Percentiles rank a stretch among this genome's conserved stretches.
Conservation (phyloP, 2,888 invertebrate species). For the Amphipyra tragopoginis region DNA sequence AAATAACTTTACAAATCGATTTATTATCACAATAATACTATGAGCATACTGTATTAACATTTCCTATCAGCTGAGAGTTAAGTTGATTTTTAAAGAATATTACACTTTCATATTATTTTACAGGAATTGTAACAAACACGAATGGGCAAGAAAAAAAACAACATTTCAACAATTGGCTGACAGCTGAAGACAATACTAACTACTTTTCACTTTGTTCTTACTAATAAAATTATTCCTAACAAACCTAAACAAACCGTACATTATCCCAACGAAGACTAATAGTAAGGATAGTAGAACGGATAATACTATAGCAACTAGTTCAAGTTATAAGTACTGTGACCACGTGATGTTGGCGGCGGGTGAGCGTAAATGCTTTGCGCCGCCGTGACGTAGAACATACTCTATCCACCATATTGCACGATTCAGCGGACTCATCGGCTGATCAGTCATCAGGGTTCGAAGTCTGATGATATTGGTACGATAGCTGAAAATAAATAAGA, state of each 20-base stretch:
- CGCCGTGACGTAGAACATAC: slow-evolving; percentile 73
- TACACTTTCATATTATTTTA: too few relatives aligned
- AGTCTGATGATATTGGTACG: background rate
- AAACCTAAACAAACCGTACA: slow-evolving; percentile 16
- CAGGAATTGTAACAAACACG: too few relatives aligned
- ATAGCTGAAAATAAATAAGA: background rate
- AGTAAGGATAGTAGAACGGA: background rate
- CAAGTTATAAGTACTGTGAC: slow-evolving; percentile 61
- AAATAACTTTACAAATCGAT: too few relatives aligned
- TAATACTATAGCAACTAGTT: slow-evolving; percentile 51
- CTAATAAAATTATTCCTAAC: slow-evolving; percentile 8
- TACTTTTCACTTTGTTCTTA: slow-evolving; percentile 23
- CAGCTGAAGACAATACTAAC: background rate
- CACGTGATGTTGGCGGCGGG: slow-evolving; percentile 68
- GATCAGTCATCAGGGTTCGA: background rate
- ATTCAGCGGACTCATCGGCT: slow-evolving; percentile 62
- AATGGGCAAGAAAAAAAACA: too few relatives aligned
- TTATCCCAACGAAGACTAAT: background rate
- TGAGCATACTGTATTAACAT: too few relatives aligned
- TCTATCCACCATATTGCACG: slow-evolving; percentile 83
- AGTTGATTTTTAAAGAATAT: too few relatives aligned
- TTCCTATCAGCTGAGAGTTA: too few relatives aligned
- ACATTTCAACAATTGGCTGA: too few relatives aligned
- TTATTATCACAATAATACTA: too few relatives aligned
- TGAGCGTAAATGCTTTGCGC: slow-evolving; percentile 76